phyloP scores from a whole-genome alignment of 2,797 vertebrate species.

The Tauraco hartlaubi region DNA sequence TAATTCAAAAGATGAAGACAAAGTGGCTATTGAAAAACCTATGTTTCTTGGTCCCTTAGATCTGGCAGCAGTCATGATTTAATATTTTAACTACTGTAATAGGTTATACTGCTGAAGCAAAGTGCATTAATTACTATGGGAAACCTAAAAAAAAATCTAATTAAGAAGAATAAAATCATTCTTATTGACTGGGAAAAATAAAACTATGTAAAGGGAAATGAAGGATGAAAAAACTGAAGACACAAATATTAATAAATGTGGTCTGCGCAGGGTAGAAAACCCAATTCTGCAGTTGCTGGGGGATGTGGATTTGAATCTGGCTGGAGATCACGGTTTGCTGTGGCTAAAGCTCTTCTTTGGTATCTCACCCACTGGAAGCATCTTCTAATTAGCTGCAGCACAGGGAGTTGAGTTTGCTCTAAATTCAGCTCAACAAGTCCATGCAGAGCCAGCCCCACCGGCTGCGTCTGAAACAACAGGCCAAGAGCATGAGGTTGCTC shows the following conservation, averaged over 20 bases:
- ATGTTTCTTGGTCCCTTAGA: conserved; percentile 39
- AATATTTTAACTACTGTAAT: conserved; percentile 65
- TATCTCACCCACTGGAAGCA: not conserved
- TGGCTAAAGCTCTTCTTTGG: not conserved
- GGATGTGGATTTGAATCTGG: not conserved
- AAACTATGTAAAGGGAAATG: conserved; percentile 46
- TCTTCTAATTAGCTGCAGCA: conserved; percentile 7
- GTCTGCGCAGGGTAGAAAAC: not conserved
- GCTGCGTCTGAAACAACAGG: not conserved
- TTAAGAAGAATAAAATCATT: conserved; percentile 66
- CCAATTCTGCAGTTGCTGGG: not conserved
- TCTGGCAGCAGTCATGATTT: conserved; percentile 62
- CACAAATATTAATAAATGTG: conserved; percentile 29
- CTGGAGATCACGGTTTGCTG: not conserved
- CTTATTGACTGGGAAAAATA: conserved; percentile 70
- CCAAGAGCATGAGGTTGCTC: not conserved
- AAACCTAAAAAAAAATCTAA: conserved; percentile 55
- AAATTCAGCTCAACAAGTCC: not conserved
- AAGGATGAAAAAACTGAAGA: conserved; percentile 35
- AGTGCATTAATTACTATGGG: conserved; percentile 67
- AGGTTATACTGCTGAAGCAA: conserved; percentile 56
- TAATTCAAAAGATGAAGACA: conserved; percentile 69
- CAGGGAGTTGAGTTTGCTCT: not conserved
- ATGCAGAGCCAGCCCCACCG: not conserved
- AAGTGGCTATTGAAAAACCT: conserved; percentile 51